A percentile compares a stretch with the other conserved stretches of the same genome.
Conservation (phyloP, 2,113 vertebrate species). For the Rana temporaria region DNA sequence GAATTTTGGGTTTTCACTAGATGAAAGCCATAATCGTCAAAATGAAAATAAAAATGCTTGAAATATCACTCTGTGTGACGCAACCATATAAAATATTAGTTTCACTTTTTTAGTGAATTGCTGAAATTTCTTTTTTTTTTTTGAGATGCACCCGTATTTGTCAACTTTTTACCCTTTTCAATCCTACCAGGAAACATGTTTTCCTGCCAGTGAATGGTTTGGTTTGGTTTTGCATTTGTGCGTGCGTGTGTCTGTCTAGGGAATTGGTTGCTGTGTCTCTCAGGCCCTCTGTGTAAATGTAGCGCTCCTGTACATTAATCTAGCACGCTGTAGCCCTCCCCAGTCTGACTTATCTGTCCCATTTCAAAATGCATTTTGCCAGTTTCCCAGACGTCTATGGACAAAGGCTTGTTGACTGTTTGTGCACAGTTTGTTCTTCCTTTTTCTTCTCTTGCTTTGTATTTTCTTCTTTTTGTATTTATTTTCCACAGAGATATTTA, state of each 20-base stretch:
- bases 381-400: conserved; percentile 71
- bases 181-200: neutral
- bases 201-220: conserved; percentile 44
- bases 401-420: conserved; percentile 77
- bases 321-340: conserved; percentile 72
- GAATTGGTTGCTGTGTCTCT: conserved; percentile 63
- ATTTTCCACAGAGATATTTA: conserved; percentile 57
- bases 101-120: too few relatives aligned
- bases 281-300: conserved; percentile 71
- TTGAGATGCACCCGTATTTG: too few relatives aligned
- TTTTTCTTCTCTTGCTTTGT: conserved; percentile 56
- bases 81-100: too few relatives aligned
- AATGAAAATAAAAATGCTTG: too few relatives aligned
- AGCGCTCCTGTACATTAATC: conserved; percentile 69
- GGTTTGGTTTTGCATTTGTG: conserved; percentile 44
- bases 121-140: too few relatives aligned
- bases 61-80: too few relatives aligned
- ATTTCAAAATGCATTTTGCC: conserved; percentile 70
- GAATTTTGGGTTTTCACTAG: too few relatives aligned
- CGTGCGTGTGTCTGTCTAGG: conserved; percentile 28
- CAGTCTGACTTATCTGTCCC: conserved; percentile 74
- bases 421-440: conserved; percentile 74
- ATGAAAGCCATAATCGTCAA: too few relatives aligned
- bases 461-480: conserved; percentile 64
- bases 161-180: conserved; percentile 32